Percentiles rank a stretch among this genome's conserved stretches.
Conservation (phyloP, 2,113 vertebrate genomes). For the Heteronetta atricapilla region DNA sequence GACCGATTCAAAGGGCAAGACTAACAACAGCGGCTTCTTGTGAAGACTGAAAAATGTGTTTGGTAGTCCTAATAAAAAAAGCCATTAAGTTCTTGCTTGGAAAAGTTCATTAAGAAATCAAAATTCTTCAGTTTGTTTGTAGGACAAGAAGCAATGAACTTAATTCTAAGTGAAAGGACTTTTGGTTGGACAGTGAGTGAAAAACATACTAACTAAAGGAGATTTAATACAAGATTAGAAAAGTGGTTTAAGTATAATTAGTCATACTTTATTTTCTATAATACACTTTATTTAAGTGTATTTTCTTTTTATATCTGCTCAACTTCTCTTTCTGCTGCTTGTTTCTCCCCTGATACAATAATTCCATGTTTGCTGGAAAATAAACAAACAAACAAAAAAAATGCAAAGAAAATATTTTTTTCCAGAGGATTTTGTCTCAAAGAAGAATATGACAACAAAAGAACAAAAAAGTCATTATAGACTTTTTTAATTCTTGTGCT, state of each 20-base stretch:
- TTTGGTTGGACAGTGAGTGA: not conserved
- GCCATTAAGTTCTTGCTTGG: not conserved
- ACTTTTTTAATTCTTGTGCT: not conserved
- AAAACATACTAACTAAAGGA: not conserved
- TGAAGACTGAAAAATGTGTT: not conserved
- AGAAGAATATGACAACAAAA: not conserved
- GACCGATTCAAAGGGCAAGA: not conserved
- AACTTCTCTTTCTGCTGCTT: not conserved
- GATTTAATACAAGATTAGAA: not conserved
- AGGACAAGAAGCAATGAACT: not conserved
- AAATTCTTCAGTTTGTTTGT: not conserved
- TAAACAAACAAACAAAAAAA: not conserved
- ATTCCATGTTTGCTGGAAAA: not conserved
- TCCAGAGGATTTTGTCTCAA: not conserved
- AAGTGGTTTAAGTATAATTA: not conserved
- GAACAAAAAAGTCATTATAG: not conserved
- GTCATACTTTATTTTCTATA: not conserved
- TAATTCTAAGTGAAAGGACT: not conserved
- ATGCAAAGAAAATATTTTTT: not conserved
- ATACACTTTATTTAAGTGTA: not conserved
- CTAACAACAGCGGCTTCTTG: not conserved
- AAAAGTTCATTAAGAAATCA: not conserved
- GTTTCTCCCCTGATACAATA: not conserved
- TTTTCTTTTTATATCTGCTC: not conserved
- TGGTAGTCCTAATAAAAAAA: not conserved